Conservation (phyloP, 2,888 invertebrate species). For the Drosophila bunnanda region DNA sequence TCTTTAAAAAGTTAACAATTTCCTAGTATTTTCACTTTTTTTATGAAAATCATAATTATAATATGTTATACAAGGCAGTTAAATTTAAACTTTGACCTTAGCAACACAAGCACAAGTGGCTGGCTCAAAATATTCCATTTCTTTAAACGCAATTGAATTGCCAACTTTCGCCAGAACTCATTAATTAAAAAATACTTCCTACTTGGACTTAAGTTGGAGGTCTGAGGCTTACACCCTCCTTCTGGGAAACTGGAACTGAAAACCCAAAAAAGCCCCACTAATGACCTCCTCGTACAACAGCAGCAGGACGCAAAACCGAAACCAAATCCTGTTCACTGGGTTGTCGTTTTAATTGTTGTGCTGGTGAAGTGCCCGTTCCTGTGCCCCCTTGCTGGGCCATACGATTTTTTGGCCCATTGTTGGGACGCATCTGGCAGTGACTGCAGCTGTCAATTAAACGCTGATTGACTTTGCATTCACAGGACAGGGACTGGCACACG, state of each 20-base stretch:
- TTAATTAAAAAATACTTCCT: constrained; percentile 26
- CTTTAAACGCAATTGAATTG: neutral
- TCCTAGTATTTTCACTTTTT: neutral
- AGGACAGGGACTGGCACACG: constrained; percentile 53
- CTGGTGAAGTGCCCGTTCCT: neutral
- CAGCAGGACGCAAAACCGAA: constrained; percentile 26
- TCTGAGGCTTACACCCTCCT: neutral
- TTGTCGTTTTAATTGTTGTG: constrained; percentile 38
- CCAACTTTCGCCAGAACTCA: constrained; percentile 1
- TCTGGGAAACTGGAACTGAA: neutral
- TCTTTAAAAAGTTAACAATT: neutral
- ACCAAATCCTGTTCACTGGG: constrained; percentile 29
- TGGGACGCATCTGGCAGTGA: constrained; percentile 47
- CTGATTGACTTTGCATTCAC: constrained; percentile 73
- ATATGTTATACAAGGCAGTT: neutral
- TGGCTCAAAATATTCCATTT: neutral
- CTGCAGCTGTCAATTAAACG: constrained; percentile 75
- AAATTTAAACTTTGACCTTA: neutral
- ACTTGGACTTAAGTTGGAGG: neutral
- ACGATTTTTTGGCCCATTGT: constrained; percentile 18
- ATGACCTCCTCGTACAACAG: constrained; percentile 21
- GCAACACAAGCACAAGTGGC: too few relatives aligned
- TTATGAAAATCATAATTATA: neutral
- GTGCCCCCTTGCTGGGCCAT: constrained; percentile 21
- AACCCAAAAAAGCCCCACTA: constrained; percentile 14